Conservation (phyloP, 2,888 invertebrate genomes). For the Vannuccia rotundouncinata region DNA sequence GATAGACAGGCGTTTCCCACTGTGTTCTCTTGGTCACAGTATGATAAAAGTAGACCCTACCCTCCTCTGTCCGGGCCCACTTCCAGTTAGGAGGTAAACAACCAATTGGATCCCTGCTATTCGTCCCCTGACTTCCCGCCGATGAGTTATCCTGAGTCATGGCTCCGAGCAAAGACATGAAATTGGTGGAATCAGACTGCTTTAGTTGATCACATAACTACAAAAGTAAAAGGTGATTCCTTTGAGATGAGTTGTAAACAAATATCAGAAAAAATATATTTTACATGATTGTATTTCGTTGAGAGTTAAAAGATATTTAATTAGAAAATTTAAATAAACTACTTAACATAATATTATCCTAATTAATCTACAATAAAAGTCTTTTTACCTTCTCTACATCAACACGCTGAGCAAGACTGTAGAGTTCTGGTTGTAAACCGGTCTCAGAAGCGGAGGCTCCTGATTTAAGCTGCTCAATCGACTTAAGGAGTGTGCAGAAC, state of each 20-base stretch:
- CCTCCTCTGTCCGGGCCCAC: constrained; percentile 71
- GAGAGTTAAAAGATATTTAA: neutral
- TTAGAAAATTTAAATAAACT: neutral
- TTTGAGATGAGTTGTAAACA: neutral
- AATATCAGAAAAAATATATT: neutral
- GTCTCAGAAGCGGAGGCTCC: neutral
- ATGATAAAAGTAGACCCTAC: constrained; percentile 85
- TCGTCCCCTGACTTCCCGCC: no score
- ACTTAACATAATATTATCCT: neutral
- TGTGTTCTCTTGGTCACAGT: constrained; percentile 50
- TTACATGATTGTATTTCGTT: neutral
- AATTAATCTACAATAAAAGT: neutral
- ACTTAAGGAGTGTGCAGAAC: neutral
- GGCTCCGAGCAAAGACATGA: neutral
- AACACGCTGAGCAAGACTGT: neutral
- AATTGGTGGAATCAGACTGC: neutral
- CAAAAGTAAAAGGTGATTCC: neutral
- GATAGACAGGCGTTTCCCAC: constrained; percentile 38
- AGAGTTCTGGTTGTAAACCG: neutral
- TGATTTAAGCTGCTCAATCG: constrained; percentile 4
- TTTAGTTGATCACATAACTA: neutral
- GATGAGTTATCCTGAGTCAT: neutral
- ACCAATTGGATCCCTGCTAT: neutral
- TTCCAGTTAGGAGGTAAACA: constrained; percentile 81
- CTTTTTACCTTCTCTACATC: constrained; percentile 1